These are phyloP conservation scores for Lepidurus packardi DNA, from an alignment of 1,140 invertebrate genomes.

Conservation along the genomic window DNA sequence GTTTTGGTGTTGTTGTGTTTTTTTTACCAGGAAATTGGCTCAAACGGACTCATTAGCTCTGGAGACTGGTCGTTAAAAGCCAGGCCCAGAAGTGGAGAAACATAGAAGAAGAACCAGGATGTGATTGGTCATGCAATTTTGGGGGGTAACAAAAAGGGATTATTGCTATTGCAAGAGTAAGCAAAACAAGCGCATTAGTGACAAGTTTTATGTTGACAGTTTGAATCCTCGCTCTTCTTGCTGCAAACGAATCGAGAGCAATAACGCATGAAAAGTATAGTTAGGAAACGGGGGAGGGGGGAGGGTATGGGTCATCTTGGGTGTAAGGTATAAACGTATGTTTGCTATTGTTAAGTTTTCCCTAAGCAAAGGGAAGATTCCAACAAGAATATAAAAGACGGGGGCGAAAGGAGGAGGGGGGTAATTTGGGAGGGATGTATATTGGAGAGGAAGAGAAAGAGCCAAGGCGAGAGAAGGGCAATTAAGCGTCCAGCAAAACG, in stretches of 20 bases:
- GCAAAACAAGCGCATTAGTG: constrained; percentile 6
- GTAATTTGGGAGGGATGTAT: background rate
- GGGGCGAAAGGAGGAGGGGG: constrained; percentile 6
- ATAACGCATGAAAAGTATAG: background rate
- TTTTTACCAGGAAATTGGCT: background rate
- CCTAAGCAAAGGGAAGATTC: constrained; percentile 7
- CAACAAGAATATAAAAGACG: constrained; percentile 23
- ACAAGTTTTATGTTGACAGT: constrained; percentile 22
- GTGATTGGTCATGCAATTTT: background rate
- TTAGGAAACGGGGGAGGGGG: background rate
- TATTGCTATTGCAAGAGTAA: background rate
- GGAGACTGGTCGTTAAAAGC: no score
- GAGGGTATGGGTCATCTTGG: background rate
- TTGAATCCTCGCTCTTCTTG: background rate
- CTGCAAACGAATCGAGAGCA: background rate
- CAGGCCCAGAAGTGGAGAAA: background rate
- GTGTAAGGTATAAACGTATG: background rate
- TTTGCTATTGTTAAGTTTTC: background rate
- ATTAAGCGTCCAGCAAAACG: constrained; percentile 18
- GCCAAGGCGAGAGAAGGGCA: constrained; percentile 9
- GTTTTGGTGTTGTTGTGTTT: background rate
- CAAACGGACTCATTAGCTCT: background rate
- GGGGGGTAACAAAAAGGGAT: background rate
- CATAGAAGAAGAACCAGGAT: background rate
- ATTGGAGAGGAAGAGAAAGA: constrained; percentile 11